Percentiles rank a stretch among this genome's conserved stretches.
These are phyloP conservation scores for Machimus atricapillus DNA, from an alignment of 2,888 invertebrate genomes.

Conservation along the genomic window DNA sequence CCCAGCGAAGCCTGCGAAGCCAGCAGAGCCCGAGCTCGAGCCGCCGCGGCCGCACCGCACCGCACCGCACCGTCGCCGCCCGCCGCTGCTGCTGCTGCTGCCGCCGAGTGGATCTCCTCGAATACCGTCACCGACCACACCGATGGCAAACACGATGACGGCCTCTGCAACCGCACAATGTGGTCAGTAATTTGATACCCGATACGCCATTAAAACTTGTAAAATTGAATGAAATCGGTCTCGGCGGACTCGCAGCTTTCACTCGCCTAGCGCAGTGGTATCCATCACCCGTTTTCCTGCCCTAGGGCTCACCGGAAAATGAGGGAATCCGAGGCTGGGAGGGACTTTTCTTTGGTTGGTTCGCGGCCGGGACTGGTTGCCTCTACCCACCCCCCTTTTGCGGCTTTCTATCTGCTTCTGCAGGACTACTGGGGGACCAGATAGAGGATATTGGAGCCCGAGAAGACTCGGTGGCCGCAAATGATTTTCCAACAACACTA, in stretches of 20 bases:
- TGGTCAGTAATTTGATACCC: conserved; percentile 51
- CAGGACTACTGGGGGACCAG: neutral
- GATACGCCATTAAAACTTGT: conserved; percentile 53
- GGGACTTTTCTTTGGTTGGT: conserved; percentile 1
- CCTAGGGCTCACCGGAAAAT: neutral
- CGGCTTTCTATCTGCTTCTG: neutral
- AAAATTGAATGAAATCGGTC: conserved; percentile 51
- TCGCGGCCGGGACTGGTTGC: neutral
- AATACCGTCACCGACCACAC: conserved; percentile 43
- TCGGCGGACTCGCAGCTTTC: conserved; percentile 31
- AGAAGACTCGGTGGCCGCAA: neutral
- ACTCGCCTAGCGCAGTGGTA: conserved; percentile 4
- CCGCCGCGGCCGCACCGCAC: neutral
- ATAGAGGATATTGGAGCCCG: neutral
- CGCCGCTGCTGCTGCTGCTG: neutral
- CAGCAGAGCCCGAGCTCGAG: neutral
- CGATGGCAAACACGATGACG: conserved; percentile 42
- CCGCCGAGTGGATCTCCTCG: conserved; percentile 29
- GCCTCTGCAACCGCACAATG: conserved; percentile 46
- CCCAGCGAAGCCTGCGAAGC: neutral
- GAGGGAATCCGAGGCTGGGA: conserved; percentile 5
- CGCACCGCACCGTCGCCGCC: too few relatives aligned
- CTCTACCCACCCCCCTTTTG: neutral
- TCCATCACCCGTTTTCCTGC: conserved; percentile 11
- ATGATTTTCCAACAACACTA: neutral